Base-by-base conservation (phyloP, 2,888 invertebrate species). In the Allophyes oxyacanthae region DNA sequence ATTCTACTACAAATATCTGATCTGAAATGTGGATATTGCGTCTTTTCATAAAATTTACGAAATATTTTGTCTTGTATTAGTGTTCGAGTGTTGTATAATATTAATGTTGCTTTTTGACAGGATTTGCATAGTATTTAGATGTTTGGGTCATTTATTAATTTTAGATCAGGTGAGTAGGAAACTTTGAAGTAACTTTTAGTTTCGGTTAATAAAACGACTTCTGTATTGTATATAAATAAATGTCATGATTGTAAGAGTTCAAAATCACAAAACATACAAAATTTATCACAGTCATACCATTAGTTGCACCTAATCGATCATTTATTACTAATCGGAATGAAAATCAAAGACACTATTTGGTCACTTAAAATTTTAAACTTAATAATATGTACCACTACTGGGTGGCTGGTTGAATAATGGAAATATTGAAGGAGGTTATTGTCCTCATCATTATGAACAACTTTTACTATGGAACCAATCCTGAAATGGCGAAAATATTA, bases 141-240 rank as follows among this genome's bases (percentile, higher is more conserved):
- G 14, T 20, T 46, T 37, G 4, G 38, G 8, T 43, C 28, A 43
- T 48, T 48, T 30, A 36, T 43, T 40, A 26, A 30, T 8, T 40
- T 40, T 15, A 41, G 28, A 40, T 3, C 28, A 6, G 57, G 65
- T 65, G 51, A 65, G 65, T 70, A n/a, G 32, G 44, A 44, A 38
- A 44, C 11, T 30, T 50, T 51, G 6, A 25, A 30, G 13, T n/a
- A 42, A 50, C 14, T 45, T 46, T 15, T 8, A 7, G 8, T 41
- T 20, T 25, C n/a, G 5, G 9, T 20, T 20, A n/a, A n/a, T 20
- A 20, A 20, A 20, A 20, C 20, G 4, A 20, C 2, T n/a, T 20
- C 20, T 3, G 20, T 20, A 2, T 20, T 20, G 20, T 20, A 20
- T 3, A 3, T 3, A 20, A 20, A 20, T 3, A 20, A 20, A 20